phyloP scores from a whole-genome alignment of 2,888 invertebrate species.

The Lasioglossum vierecki region DNA sequence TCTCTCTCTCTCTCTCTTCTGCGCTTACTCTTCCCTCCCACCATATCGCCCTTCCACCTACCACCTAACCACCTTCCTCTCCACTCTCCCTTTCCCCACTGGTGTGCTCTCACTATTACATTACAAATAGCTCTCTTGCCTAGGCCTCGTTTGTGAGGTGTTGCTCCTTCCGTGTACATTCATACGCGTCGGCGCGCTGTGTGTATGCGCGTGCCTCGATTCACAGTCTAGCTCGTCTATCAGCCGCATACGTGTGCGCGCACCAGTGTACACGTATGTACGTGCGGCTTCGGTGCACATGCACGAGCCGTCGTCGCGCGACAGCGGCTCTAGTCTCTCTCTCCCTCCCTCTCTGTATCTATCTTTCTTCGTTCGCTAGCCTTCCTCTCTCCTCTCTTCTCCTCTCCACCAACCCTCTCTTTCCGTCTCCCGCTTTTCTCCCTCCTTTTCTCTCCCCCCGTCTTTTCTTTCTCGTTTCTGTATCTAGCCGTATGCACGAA shows the following conservation, averaged over 20 bases:
- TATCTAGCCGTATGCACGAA: slow-evolving; percentile 29
- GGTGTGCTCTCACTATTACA: slow-evolving; percentile 78
- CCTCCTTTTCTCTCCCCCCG: slow-evolving; percentile 11
- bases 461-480: slow-evolving; percentile 38
- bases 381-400: slow-evolving; percentile 11
- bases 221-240: slow-evolving; percentile 18
- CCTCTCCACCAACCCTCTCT: slow-evolving; percentile 8
- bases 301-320: slow-evolving; percentile 31
- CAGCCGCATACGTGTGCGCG: neutral
- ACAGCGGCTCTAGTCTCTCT: slow-evolving; percentile 33
- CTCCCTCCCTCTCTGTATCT: slow-evolving; percentile 23
- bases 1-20: slow-evolving; percentile 45
- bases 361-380: slow-evolving; percentile 13
- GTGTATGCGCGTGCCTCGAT: slow-evolving; percentile 38
- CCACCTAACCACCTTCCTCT: slow-evolving; percentile 57
- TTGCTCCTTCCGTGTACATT: slow-evolving; percentile 64
- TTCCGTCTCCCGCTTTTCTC: slow-evolving; percentile 1
- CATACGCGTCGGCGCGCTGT: slow-evolving; percentile 15
- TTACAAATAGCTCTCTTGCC: slow-evolving; percentile 80
- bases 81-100: slow-evolving; percentile 77
- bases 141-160: slow-evolving; percentile 71
- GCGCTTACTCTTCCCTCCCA: slow-evolving; percentile 63
- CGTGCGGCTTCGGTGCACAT: slow-evolving; percentile 26
- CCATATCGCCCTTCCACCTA: slow-evolving; percentile 59
- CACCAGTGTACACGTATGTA: neutral